These are phyloP conservation scores for Remorina albescens DNA, from an alignment of 2,797 vertebrate genomes.

Conservation along the genomic window DNA sequence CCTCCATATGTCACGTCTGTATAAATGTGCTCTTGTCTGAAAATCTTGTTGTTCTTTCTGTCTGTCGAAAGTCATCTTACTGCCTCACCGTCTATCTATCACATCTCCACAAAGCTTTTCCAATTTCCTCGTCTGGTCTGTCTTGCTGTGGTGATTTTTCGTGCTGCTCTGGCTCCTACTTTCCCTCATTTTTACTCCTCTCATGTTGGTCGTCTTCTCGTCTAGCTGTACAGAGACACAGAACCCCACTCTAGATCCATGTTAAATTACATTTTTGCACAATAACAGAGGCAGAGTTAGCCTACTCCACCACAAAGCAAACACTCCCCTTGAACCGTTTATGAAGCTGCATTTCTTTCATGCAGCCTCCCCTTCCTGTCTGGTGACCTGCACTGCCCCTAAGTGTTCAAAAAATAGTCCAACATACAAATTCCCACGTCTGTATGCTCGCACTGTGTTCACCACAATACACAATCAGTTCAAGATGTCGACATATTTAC, in stretches of 20 bases:
- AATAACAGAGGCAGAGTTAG: constrained; percentile 18
- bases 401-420: constrained; percentile 59
- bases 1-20: background rate
- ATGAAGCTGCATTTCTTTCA: constrained; percentile 27
- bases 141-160: constrained; percentile 7
- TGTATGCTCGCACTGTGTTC: background rate
- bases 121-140: constrained; percentile 13
- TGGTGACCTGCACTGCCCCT: constrained; percentile 64
- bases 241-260: constrained; percentile 14
- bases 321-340: constrained; percentile 19
- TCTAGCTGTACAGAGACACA: constrained; percentile 22
- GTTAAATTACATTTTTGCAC: constrained; percentile 13
- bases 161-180: constrained; percentile 27
- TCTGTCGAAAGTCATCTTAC: constrained; percentile 10
- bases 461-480: background rate
- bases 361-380: constrained; percentile 15
- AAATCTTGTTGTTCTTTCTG: constrained; percentile 18
- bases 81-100: constrained; percentile 25
- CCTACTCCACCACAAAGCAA: constrained; percentile 15
- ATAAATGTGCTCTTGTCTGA: constrained; percentile 23
- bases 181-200: constrained; percentile 10
- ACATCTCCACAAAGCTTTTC: constrained; percentile 36
- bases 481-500: background rate
- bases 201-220: constrained; percentile 15
- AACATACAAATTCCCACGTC: constrained; percentile 26